Conservation (phyloP, 1,140 invertebrate genomes). For the Aphis craccivora region DNA sequence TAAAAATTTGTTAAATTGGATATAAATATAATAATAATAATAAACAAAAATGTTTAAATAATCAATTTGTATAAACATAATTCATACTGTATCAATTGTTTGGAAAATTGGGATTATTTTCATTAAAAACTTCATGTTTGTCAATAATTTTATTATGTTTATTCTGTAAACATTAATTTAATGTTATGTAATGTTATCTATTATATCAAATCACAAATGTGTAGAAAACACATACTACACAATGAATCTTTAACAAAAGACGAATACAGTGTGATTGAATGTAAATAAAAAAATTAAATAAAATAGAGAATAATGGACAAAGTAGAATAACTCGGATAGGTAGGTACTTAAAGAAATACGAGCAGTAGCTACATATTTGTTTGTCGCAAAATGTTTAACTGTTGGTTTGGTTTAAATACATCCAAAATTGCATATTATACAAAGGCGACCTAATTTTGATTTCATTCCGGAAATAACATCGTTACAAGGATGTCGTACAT, state of each 20-base stretch:
- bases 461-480: neutral
- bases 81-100: neutral
- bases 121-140: neutral
- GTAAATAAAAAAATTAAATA: neutral
- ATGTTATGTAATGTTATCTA: neutral
- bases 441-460: neutral
- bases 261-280: neutral
- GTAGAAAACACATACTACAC: neutral
- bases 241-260: neutral
- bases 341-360: no score
- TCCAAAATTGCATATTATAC: neutral
- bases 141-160: no score
- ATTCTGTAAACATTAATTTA: neutral
- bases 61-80: neutral
- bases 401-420: neutral
- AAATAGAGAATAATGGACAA: neutral
- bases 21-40: neutral
- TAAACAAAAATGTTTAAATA: neutral
- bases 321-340: neutral
- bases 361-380: neutral
- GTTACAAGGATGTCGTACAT: neutral
- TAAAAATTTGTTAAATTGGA: neutral
- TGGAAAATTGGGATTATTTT: neutral
- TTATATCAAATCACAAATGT: neutral
- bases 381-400: neutral